Percentiles rank a stretch among this genome's conserved stretches.
These are phyloP conservation scores for Macrotrachela quadricornifera DNA, from an alignment of 1,140 invertebrate genomes.

Conservation along the genomic window DNA sequence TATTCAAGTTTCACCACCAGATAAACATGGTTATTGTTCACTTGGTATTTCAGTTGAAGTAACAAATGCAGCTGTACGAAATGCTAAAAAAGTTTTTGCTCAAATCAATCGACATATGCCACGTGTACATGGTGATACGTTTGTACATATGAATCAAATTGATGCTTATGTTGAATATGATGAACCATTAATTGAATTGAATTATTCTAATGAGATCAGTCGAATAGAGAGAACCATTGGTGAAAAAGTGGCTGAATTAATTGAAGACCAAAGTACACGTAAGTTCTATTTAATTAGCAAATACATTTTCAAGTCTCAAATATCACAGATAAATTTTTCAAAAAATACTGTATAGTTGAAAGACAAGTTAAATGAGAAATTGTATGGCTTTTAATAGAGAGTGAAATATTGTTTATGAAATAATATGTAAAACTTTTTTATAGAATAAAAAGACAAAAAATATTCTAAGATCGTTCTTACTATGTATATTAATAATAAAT, in stretches of 20 bases:
- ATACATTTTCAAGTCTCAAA: too few relatives aligned
- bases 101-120: conserved; percentile 64
- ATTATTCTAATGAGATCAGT: conserved; percentile 38
- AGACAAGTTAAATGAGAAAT: conserved; percentile 65
- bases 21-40: conserved; percentile 67
- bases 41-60: conserved; percentile 77
- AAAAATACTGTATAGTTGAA: too few relatives aligned
- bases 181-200: conserved; percentile 46
- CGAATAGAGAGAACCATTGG: conserved; percentile 59
- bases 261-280: too few relatives aligned
- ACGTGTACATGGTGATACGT: conserved; percentile 63
- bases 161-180: conserved; percentile 59
- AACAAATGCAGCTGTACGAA: conserved; percentile 54
- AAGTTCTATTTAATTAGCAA: conserved; percentile 9
- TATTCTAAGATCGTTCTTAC: too few relatives aligned
- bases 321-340: too few relatives aligned
- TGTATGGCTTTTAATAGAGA: too few relatives aligned
- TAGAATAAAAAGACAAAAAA: too few relatives aligned
- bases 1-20: conserved; percentile 61
- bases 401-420: too few relatives aligned
- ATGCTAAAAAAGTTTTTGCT: conserved; percentile 59
- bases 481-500: too few relatives aligned
- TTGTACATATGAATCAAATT: conserved; percentile 68
- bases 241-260: conserved; percentile 51
- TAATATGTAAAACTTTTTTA: too few relatives aligned